These are phyloP conservation scores for Erethizon dorsatum DNA, from an alignment of 2,797 vertebrate species.

Conservation along the genomic window DNA sequence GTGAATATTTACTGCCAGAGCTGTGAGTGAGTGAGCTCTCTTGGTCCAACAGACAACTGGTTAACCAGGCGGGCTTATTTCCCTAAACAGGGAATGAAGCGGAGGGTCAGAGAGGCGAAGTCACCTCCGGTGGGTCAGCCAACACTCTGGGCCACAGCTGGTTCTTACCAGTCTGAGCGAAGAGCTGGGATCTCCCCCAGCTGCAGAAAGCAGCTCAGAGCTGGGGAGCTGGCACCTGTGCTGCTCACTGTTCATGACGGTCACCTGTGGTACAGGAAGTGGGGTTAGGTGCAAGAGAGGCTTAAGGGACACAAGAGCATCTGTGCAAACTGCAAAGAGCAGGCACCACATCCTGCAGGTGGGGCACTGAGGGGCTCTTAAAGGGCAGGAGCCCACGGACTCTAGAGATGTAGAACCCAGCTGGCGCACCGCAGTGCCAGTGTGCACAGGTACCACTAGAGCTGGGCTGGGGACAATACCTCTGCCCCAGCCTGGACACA, in stretches of 20 bases:
- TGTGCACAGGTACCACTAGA: background rate
- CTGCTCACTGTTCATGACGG: background rate
- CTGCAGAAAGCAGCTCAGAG: background rate
- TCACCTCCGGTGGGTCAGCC: background rate
- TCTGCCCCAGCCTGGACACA: background rate
- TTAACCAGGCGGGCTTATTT: background rate
- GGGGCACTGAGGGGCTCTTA: background rate
- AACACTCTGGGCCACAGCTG: background rate
- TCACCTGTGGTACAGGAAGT: background rate
- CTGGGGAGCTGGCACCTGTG: background rate
- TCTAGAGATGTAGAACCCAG: background rate
- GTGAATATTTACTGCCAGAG: background rate
- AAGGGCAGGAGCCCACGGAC: background rate
- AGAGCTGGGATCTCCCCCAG: background rate
- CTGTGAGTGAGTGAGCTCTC: background rate
- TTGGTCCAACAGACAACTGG: background rate
- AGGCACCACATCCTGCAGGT: background rate
- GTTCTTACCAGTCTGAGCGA: background rate
- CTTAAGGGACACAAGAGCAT: background rate
- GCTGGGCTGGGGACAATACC: background rate
- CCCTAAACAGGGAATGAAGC: background rate
- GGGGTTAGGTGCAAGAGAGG: background rate
- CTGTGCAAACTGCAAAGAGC: background rate
- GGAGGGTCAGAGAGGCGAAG: background rate
- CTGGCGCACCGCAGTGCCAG: background rate